These are phyloP conservation scores for Lophotis ruficrista DNA, from an alignment of 2,113 vertebrate genomes.

Conservation along the genomic window DNA sequence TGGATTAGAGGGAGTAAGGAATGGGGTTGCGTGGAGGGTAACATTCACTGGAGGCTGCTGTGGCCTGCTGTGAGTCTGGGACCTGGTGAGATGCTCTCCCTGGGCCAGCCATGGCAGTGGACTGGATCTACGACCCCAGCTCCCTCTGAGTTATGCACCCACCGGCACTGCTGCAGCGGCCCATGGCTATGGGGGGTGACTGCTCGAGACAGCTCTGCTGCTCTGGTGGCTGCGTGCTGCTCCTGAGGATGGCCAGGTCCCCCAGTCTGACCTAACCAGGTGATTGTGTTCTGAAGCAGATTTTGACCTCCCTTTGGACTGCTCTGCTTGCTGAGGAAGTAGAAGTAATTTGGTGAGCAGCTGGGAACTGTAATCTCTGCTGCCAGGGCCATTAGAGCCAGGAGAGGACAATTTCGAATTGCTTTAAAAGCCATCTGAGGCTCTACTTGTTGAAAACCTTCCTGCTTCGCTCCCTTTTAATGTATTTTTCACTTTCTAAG, in stretches of 20 bases:
- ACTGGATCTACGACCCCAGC: background rate
- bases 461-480: background rate
- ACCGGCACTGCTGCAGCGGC: background rate
- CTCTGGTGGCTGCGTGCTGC: rapidly evolving
- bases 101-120: rapidly evolving
- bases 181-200: rapidly evolving
- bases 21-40: background rate
- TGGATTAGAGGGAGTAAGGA: background rate
- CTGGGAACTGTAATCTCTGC: background rate
- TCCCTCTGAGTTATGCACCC: background rate
- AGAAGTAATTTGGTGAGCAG: background rate
- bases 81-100: background rate
- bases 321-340: background rate
- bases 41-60: rapidly evolving
- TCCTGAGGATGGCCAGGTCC: background rate
- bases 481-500: background rate
- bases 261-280: background rate
- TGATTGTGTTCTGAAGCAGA: background rate
- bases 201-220: background rate
- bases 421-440: background rate
- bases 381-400: background rate
- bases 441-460: background rate
- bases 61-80: background rate
- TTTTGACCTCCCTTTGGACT: background rate
- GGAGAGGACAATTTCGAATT: background rate